Evolutionary conservation across 2,888 invertebrate genomes (phyloP), one percentile per base, ranked within the genome.

Genomic region (Beris chalybata): DNA sequence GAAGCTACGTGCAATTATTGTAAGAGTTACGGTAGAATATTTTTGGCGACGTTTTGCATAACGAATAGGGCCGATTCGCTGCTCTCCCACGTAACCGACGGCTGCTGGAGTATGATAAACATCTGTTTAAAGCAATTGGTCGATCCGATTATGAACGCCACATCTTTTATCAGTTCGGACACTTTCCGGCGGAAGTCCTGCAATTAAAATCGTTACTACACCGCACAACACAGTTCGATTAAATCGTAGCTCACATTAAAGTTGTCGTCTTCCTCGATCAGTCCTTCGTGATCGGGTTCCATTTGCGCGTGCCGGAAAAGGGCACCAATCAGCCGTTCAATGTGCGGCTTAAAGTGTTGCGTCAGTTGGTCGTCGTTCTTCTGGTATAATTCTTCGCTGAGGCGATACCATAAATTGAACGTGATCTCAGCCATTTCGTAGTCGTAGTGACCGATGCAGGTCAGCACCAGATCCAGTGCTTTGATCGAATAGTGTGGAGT

Each of bases 371-470:
- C 89, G 74, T 88, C 89, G 77, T 95, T 91, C 71, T 89, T 88
- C 74, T 93, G 91, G 79, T 97, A 98, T 4, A 99, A 83, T 74
- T 92, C 91, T 81, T 99, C 98, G 4, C 97, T 96, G 44, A 99
- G 81, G 31, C 93, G 87, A 82, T 95, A 97, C 99, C 99, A 99
- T 67, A 97, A 85, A 80, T 95, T 93, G 78, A 98, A 99, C 1
- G 98, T 96, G 72, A 97, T 93, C 77, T 89, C 89, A 43, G 89
- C 88, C 74, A 96, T 95, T 86, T 97, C 96, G 82, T 96, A 98
- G 79, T 98, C 97, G 81, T 97, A 96, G 83, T 98, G 97, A 0
- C 95, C 95, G 9, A 95, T 93, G 81, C 97, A 96, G 45, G 91
- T 88, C 55, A 98, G 83, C 9, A 96, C 89, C 72, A 97, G 83